A percentile compares a stretch with the other conserved stretches of the same genome.
Evolutionary conservation across 1,140 invertebrate species (phyloP).

Genomic region (Potamilus streckersoni): DNA sequence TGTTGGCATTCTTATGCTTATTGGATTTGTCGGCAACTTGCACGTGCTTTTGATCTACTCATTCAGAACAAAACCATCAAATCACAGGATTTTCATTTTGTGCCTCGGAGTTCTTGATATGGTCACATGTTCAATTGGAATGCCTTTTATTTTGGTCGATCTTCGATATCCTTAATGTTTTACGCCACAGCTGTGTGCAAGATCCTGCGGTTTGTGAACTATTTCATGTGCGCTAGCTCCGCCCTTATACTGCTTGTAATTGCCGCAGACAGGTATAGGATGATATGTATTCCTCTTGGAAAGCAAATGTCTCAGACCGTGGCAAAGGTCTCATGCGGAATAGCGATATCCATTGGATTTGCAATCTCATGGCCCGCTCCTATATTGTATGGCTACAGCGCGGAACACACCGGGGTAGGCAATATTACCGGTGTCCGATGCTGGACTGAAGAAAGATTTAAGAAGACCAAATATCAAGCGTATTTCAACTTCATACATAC

Average conservation of each 20-base stretch:
- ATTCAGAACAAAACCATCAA: constrained; percentile 32
- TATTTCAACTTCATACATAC: constrained; percentile 28
- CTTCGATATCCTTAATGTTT: constrained; percentile 40
- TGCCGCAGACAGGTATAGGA: constrained; percentile 16
- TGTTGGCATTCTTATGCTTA: constrained; percentile 6
- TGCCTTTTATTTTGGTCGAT: constrained; percentile 46
- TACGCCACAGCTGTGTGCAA: constrained; percentile 31
- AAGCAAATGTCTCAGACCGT: too few species aligned
- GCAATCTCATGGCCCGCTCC: too few species aligned
- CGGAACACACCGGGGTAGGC: too few species aligned
- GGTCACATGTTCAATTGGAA: constrained; percentile 33
- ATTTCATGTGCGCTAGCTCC: constrained; percentile 33
- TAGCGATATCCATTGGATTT: too few species aligned
- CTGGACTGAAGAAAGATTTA: too few species aligned
- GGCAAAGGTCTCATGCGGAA: too few species aligned
- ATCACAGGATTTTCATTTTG: constrained; percentile 43
- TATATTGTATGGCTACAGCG: too few species aligned
- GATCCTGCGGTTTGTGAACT: constrained; percentile 33
- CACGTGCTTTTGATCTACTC: constrained; percentile 40
- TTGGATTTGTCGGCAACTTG: constrained; percentile 28
- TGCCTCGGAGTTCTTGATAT: constrained; percentile 10
- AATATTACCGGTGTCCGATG: too few species aligned
- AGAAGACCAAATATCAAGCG: constrained; percentile 8
- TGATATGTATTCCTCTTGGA: too few species aligned
- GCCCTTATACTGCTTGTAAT: constrained; percentile 28